Evolutionary conservation across 2,113 vertebrate genomes (phyloP), one percentile per base, ranked within the genome.

Genomic region (Mesocricetus auratus): DNA sequence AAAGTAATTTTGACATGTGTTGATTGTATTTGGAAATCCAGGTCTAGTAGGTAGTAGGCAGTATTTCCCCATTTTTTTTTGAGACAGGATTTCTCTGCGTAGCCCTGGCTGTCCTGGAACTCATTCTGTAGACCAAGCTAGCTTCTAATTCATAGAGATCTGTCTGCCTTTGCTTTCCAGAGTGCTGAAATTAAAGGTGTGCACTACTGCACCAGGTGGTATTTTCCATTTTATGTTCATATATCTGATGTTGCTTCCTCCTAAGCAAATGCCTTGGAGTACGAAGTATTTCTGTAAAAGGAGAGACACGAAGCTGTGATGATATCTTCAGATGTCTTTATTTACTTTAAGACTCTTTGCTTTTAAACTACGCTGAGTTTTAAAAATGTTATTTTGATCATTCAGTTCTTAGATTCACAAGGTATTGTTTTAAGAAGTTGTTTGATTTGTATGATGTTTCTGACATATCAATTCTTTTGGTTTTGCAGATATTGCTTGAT

Each of bases 401-500:
- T 53, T 64, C 58, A 91, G 92, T 17, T 1, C 7, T 91, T 62
- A 74, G 2, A 1, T 82, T 94, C 45, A 91, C 45, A 71, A 86
- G 10, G 79, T 31, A 22, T 89, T 73, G n/a, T 88, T 86, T 75
- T 86, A n/a, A 93, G 60, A 36, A 77, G 16, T 74, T 91, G 10
- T 81, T 91, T 68, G 62, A 50, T 2, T 95, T 95, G n/a, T 81
- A 5, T 75, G 29, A 3, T 78, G 31, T 89, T 93, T 94, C 73
- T 92, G n/a, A 93, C 73, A 53, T 39, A 75, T 64, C 39, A 86
- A 10, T 22, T 87, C 62, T 90, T 47, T 83, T 69, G 47, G 2
- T 77, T 96, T 94, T 92, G 53, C 17, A 53, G 19, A 68, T 75
- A 42, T 33, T 94, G n/a, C 94, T 95, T 90, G 78, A 93, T 94